Percentiles rank a stretch among this genome's conserved stretches.
Conservation (phyloP, 2,797 vertebrate species). For the Leuciscus waleckii region DNA sequence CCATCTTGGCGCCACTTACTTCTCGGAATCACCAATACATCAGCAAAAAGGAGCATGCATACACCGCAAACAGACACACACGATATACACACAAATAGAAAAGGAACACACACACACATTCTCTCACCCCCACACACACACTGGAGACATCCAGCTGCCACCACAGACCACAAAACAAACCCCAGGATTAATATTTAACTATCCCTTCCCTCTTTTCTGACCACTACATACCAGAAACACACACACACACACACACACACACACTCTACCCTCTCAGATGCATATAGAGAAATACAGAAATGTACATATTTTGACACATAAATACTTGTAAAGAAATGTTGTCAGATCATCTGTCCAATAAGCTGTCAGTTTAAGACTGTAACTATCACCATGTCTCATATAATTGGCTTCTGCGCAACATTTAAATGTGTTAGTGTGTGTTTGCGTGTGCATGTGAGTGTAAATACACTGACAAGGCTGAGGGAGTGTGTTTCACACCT, state of each 20-base stretch:
- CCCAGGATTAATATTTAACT: constrained; percentile 93
- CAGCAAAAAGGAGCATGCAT: constrained; percentile 67
- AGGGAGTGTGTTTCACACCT: constrained; percentile 60
- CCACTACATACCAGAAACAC: constrained; percentile 74
- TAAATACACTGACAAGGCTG: constrained; percentile 51
- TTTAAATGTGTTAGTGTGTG: constrained; percentile 50
- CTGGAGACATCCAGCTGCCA: constrained; percentile 82
- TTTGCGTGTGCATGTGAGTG: constrained; percentile 30
- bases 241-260: constrained; percentile 24
- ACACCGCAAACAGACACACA: constrained; percentile 52
- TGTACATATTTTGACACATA: not conserved
- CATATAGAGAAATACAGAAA: not conserved
- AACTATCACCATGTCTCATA: constrained; percentile 52
- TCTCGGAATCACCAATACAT: constrained; percentile 87
- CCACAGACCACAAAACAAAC: constrained; percentile 86
- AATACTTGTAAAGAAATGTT: constrained; percentile 40
- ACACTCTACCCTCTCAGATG: not conserved
- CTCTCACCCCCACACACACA: constrained; percentile 48
- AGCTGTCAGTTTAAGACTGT: constrained; percentile 40
- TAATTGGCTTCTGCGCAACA: constrained; percentile 56
- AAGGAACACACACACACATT: constrained; percentile 17
- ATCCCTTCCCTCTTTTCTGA: constrained; percentile 80
- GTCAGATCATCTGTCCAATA: constrained; percentile 46
- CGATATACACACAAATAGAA: constrained; percentile 44
- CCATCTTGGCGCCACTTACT: constrained; percentile 85